Evolutionary conservation across 2,888 invertebrate species (phyloP), one percentile per base, ranked within the genome.

Genomic region (Drosophila dives): DNA sequence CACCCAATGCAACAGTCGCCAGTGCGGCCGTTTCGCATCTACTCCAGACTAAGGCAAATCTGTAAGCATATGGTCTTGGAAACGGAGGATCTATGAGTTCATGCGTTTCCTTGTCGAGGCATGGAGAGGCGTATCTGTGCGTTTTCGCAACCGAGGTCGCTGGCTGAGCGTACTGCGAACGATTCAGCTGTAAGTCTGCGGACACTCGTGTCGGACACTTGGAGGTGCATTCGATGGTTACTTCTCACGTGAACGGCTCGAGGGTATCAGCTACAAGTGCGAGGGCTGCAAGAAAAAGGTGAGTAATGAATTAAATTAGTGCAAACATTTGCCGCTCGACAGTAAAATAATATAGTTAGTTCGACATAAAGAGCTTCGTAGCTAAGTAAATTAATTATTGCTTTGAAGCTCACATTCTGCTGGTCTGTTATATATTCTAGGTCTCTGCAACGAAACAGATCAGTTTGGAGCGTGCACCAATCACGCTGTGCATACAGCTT

Each of bases 71-170:
- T 99, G 92, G 96, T 96, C 49, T 97, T 78, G 98, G 98, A 0
- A 94, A 26, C 99, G 93, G 99, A 99, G 93, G 99, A 99, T 95
- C 99, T 2, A 99, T 93, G 99, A 99, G 93, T 99, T 99, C 93
- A 94, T 99, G 70, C 95, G 98, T 73, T 98, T 98, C 92, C 94
- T 99, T 51, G 95, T 99, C 23, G 99, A 99, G 93, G 97, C 53
- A 98, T 99, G 97, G 98, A 99, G 91, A 97, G 87, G 96, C 97
- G 51, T 98, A 97, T 93, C 94, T 98, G 66, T 95, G 84, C 95
- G 97, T 71, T 95, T 96, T 91, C 99, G 51, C 98, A 81, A 98
- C 98, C 74, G 97, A 96, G 91, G 99, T 5, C 95, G 96, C 49
- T 99, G 99, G 93, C 94, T 98, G 61, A 95, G n/a, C 95, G 95